Percentiles rank a stretch among this genome's conserved stretches.
Evolutionary conservation across 2,113 vertebrate genomes (phyloP).

Genomic region (Neofelis nebulosa): DNA sequence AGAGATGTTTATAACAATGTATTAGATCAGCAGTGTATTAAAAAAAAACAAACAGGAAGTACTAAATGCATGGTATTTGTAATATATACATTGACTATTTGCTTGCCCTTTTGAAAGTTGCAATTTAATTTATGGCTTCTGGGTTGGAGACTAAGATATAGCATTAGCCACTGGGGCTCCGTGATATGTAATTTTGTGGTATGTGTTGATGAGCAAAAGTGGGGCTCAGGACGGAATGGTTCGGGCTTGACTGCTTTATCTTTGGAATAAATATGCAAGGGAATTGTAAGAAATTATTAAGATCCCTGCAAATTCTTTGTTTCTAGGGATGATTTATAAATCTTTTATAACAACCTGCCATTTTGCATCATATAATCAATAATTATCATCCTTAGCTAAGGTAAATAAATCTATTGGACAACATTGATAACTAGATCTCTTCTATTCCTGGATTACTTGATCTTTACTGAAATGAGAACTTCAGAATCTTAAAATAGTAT

Average conservation of each 20-base stretch:
- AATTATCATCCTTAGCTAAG: not conserved
- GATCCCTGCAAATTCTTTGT: not conserved
- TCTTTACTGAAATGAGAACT: not conserved
- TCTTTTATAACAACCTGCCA: not conserved
- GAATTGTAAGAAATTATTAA: not conserved
- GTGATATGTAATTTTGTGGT: not conserved
- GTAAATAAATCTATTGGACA: not conserved
- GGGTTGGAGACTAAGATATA: not conserved
- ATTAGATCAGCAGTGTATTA: not conserved
- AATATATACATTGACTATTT: slow-evolving; percentile 1
- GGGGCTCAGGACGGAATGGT: not conserved
- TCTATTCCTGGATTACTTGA: not conserved
- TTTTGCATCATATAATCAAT: not conserved
- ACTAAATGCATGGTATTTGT: slow-evolving; percentile 26
- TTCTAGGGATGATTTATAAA: not conserved
- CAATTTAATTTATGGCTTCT: not conserved
- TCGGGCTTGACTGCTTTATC: not conserved
- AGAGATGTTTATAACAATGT: slow-evolving; percentile 63
- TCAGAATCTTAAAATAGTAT: not conserved
- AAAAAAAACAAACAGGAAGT: slow-evolving; percentile 50
- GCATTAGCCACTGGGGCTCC: not conserved
- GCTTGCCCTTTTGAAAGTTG: slow-evolving; percentile 31
- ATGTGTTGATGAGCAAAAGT: not conserved
- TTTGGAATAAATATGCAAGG: not conserved
- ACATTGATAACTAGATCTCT: not conserved